These are phyloP conservation scores for Pao palembangensis DNA, from an alignment of 2,113 vertebrate genomes.

Conservation along the genomic window DNA sequence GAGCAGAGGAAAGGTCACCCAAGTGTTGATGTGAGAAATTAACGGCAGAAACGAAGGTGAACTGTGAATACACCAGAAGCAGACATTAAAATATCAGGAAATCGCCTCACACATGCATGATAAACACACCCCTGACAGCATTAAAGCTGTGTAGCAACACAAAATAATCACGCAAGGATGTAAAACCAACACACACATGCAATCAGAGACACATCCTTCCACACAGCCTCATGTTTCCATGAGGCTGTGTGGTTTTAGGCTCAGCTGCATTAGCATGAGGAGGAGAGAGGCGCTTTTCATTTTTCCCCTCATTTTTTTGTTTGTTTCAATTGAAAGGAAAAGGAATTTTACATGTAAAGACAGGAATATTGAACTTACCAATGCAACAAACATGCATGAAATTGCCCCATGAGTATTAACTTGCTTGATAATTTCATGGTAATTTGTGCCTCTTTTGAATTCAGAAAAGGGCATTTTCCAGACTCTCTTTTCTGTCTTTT, in stretches of 20 bases:
- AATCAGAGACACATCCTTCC: too few relatives aligned
- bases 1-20: background rate
- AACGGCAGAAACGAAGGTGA: background rate
- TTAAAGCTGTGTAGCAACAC: background rate
- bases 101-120: background rate
- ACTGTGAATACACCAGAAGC: background rate
- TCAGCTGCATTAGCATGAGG: slow-evolving; percentile 32
- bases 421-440: background rate
- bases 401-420: background rate
- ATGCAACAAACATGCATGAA: background rate
- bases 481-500: background rate
- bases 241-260: slow-evolving; percentile 39
- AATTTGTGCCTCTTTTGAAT: background rate
- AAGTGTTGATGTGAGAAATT: slow-evolving; percentile 1
- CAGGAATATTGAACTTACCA: background rate
- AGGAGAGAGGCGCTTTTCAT: slow-evolving; percentile 23
- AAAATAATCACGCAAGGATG: background rate
- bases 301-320: background rate
- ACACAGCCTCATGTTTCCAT: slow-evolving; percentile 31
- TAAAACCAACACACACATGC: slow-evolving; percentile 6
- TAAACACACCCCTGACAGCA: background rate
- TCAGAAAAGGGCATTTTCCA: slow-evolving; percentile 9
- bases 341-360: background rate
- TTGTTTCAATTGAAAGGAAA: background rate
- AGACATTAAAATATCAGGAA: background rate